Evolutionary conservation across 2,113 vertebrate genomes (phyloP), one percentile per base, ranked within the genome.

Genomic region (Rhea pennata): DNA sequence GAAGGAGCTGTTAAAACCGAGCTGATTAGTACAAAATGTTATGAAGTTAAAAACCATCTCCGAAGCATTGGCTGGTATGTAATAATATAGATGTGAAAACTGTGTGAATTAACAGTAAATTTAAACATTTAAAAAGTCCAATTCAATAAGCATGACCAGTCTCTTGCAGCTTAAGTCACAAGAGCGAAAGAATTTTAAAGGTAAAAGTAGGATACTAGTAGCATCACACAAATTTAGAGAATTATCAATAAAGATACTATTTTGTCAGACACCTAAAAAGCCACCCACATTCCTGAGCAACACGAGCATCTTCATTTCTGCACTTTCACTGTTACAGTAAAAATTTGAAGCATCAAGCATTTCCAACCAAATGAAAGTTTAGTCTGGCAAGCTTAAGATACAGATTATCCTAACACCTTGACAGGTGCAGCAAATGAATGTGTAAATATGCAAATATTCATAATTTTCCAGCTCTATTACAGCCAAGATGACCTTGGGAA

Each of bases 31-130:
- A 97, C 24, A 92, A 97, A 96, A 90, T 51, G 80, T 77, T 80
- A 88, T 5, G 15, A 86, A 66, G 58, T 46, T 76, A 59, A 12
- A 84, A 95, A 92, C 36, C 94, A 53, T 82, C 95, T 93, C 53
- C 73, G 65, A 97, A 92, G 69, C 76, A 93, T 96, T 85, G 97
- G 95, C 82, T 91, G 58, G 27, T 81, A 96, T 64, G 58, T 93
- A 75, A 84, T 74, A 93, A 93, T 6, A 14, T 10, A 92, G 46
- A 93, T n/a, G 90, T 26, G 90, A 95, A 95, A 96, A 80, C 62
- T 73, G 56, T 59, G 66, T 39, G 65, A 97, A 83, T 2, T 62
- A 90, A 95, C 50, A 89, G 65, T 33, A 89, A 96, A 46, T 36
- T 11, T 94, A n/a, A 82, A 92, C 36, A 33, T 46, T 58, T 5